These are phyloP conservation scores for Ladona fulva DNA, from an alignment of 1,140 invertebrate species.

Conservation along the genomic window DNA sequence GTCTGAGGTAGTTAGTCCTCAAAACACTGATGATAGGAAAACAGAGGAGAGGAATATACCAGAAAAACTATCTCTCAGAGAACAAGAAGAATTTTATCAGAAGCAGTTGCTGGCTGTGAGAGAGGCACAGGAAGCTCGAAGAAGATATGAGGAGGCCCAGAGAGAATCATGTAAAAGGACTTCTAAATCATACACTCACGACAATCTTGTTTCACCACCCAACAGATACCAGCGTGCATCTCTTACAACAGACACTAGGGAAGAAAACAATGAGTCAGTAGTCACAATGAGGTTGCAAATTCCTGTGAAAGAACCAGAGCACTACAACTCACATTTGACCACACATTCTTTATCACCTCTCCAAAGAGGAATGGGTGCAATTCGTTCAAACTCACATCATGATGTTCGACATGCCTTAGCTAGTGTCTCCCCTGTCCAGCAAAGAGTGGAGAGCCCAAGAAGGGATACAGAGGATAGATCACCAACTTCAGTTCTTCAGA, in stretches of 20 bases:
- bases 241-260: constrained; percentile 19
- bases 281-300: constrained; percentile 38
- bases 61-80: neutral
- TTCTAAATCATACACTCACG: neutral
- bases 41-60: neutral
- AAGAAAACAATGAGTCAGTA: constrained; percentile 33
- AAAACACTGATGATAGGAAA: neutral
- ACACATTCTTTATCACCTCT: neutral
- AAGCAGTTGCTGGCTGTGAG: neutral
- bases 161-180: neutral
- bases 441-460: constrained; percentile 32
- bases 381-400: neutral
- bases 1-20: neutral
- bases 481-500: constrained; percentile 46
- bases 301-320: constrained; percentile 25
- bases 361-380: neutral
- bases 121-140: neutral
- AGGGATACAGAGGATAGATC: constrained; percentile 29
- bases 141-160: neutral
- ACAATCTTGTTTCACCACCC: neutral
- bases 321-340: constrained; percentile 13
- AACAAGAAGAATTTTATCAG: neutral
- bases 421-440: constrained; percentile 28
- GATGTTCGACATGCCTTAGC: neutral
- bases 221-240: neutral